A percentile compares a stretch with the other conserved stretches of the same genome.
phyloP scores from a whole-genome alignment of 2,888 invertebrate species.

The Thereva nobilitata region DNA sequence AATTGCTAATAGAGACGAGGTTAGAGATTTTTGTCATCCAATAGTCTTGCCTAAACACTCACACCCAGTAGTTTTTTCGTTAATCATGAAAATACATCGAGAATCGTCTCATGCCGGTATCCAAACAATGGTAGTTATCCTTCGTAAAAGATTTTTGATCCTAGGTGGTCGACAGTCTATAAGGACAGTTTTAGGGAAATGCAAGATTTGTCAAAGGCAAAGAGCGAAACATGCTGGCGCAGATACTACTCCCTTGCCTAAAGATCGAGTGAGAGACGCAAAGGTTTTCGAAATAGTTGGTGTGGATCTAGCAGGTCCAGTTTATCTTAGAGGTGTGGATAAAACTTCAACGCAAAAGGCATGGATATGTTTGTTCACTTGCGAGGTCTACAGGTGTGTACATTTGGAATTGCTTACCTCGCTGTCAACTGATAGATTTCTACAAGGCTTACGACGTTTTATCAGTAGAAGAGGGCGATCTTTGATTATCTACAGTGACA shows the following conservation, averaged over 20 bases:
- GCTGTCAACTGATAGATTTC: no score
- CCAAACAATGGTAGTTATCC: slow-evolving; percentile 42
- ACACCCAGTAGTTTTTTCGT: no score
- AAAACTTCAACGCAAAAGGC: background rate
- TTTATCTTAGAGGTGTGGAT: background rate
- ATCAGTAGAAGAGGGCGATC: no score
- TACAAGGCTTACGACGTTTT: no score
- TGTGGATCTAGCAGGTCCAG: slow-evolving; percentile 24
- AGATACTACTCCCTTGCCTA: slow-evolving; percentile 9
- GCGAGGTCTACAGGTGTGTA: no score
- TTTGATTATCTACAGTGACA: no score
- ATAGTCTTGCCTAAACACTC: slow-evolving; percentile 44
- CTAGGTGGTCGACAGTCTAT: slow-evolving; percentile 43
- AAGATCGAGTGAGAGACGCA: slow-evolving; percentile 11
- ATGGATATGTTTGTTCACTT: background rate
- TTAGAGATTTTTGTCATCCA: slow-evolving; percentile 44
- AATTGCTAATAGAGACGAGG: slow-evolving; percentile 40
- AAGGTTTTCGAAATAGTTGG: slow-evolving; percentile 22
- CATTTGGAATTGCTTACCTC: no score
- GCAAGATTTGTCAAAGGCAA: slow-evolving; percentile 41
- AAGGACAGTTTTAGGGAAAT: slow-evolving; percentile 40
- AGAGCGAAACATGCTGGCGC: background rate
- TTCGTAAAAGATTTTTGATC: slow-evolving; percentile 45
- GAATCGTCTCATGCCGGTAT: background rate
- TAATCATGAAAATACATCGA: no score